Conservation (phyloP, 1,140 invertebrate species). For the Ylistrum balloti region DNA sequence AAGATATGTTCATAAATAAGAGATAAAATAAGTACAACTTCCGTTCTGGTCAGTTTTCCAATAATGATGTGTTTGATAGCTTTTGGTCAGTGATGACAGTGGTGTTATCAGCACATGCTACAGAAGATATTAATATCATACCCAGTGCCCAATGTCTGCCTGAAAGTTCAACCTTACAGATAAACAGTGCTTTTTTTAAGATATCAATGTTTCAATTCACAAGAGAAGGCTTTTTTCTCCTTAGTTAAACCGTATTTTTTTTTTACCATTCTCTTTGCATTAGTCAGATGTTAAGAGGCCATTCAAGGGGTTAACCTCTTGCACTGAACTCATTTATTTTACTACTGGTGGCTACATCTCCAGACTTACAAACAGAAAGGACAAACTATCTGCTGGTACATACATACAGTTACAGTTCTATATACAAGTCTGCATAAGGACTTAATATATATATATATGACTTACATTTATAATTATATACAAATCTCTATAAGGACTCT, state of each 20-base stretch:
- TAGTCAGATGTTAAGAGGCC: constrained; percentile 37
- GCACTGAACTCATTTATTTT: background rate
- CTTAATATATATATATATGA: too few relatives aligned
- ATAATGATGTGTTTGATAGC: background rate
- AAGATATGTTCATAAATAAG: too few relatives aligned
- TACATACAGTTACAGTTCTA: too few relatives aligned
- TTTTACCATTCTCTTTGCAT: constrained; percentile 3
- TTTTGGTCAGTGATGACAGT: background rate
- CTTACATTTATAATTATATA: too few relatives aligned
- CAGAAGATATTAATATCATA: too few relatives aligned
- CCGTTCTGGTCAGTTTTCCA: background rate
- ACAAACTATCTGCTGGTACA: too few relatives aligned
- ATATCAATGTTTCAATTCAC: constrained; percentile 11
- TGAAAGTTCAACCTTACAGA: background rate
- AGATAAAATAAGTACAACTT: too few relatives aligned
- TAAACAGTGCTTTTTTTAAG: background rate
- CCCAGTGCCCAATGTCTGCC: background rate
- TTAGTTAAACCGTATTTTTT: background rate
- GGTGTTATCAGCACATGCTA: background rate
- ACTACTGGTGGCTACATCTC: background rate
- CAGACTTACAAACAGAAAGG: too few relatives aligned
- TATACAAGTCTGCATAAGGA: too few relatives aligned
- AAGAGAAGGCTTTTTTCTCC: background rate
- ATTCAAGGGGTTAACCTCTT: background rate
- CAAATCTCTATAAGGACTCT: too few relatives aligned